A percentile compares a stretch with the other conserved stretches of the same genome.
phyloP scores from a whole-genome alignment of 2,888 invertebrate genomes.

The Mycalesis mineus region DNA sequence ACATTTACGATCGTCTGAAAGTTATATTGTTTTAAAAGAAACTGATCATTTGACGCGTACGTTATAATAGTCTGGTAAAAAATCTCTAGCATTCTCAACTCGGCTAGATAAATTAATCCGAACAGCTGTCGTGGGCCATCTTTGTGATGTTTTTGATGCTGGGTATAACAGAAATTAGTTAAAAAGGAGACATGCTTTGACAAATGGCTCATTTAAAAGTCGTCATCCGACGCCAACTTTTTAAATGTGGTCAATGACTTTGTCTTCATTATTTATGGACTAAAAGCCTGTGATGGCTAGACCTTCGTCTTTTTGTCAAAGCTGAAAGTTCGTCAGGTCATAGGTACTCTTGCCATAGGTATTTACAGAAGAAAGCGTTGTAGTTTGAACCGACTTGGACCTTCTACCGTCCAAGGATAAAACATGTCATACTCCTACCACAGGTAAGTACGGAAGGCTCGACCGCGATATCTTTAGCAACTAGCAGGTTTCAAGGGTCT shows the following conservation, averaged over 20 bases:
- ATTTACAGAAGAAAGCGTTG: too few species aligned
- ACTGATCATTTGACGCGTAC: constrained; percentile 28
- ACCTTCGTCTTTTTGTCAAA: too few species aligned
- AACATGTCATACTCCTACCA: too few species aligned
- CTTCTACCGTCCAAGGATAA: too few species aligned
- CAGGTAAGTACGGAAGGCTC: too few species aligned
- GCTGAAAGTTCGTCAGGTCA: too few species aligned
- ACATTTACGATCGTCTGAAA: neutral
- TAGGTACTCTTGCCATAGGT: too few species aligned
- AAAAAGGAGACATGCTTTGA: constrained; percentile 22
- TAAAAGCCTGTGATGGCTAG: too few species aligned
- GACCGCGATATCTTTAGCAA: too few species aligned
- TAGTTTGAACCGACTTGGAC: too few species aligned
- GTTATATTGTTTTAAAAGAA: constrained; percentile 4
- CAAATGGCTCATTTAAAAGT: constrained; percentile 22
- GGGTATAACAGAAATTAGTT: constrained; percentile 25
- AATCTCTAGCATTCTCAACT: constrained; percentile 46
- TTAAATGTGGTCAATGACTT: constrained; percentile 5
- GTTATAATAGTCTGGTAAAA: constrained; percentile 46
- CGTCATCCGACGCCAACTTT: constrained; percentile 6
- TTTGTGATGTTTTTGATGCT: constrained; percentile 23
- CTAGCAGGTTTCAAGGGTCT: too few species aligned
- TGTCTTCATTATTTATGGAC: neutral
- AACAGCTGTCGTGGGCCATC: constrained; percentile 53
- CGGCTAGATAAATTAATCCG: constrained; percentile 53